Evolutionary conservation across 2,888 invertebrate species (phyloP).

Genomic region (Ophion slaviceki): DNA sequence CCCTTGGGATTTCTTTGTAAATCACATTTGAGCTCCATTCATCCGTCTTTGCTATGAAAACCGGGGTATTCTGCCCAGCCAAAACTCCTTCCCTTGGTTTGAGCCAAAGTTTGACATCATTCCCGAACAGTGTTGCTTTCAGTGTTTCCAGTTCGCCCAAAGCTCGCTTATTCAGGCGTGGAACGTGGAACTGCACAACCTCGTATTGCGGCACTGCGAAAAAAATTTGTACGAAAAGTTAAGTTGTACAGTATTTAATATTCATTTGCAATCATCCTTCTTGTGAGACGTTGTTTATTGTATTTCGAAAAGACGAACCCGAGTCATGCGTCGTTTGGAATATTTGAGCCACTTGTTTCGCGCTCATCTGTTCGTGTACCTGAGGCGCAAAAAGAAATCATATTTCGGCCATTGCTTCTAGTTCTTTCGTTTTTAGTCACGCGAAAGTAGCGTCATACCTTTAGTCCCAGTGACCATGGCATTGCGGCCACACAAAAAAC

Average conservation of each 20-base stretch:
- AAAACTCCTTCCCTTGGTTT: no score
- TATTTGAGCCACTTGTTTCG: conserved; percentile 10
- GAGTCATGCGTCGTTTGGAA: conserved; percentile 27
- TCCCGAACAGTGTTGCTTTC: background rate
- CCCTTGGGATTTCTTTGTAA: conserved; percentile 15
- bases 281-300: no score
- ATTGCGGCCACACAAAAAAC: conserved; percentile 13
- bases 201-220: conserved; percentile 37
- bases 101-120: no score
- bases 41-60: background rate
- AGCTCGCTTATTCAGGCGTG: conserved; percentile 30
- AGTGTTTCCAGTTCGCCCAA: conserved; percentile 18
- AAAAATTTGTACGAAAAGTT: background rate
- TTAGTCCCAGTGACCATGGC: conserved; percentile 21
- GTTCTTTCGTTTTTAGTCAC: background rate
- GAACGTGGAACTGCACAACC: conserved; percentile 32
- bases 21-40: background rate
- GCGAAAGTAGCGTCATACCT: background rate
- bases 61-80: no score
- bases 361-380: conserved; percentile 35
- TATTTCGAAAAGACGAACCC: conserved; percentile 4
- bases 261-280: no score
- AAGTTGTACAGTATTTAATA: background rate
- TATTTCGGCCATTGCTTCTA: background rate
- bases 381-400: background rate